phyloP scores from a whole-genome alignment of 1,140 invertebrate genomes.

The Trichomalopsis sarcophagae region DNA sequence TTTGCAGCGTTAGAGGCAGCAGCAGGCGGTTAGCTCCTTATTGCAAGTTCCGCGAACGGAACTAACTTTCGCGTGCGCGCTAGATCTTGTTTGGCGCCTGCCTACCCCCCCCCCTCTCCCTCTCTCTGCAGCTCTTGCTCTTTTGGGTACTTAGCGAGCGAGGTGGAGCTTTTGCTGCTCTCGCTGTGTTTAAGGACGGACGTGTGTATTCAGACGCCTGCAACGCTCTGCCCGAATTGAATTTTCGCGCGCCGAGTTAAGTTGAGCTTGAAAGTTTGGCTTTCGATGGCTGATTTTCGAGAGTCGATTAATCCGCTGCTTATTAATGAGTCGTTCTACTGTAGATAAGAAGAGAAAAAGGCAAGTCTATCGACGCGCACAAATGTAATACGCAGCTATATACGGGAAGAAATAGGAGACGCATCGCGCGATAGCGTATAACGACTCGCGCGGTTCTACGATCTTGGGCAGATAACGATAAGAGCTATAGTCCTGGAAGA shows the following conservation, averaged over 20 bases:
- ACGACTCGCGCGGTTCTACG: background rate
- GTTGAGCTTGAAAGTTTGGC: too few species aligned
- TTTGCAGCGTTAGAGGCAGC: background rate
- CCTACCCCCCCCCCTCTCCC: too few species aligned
- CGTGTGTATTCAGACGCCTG: background rate
- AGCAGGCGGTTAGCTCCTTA: slow-evolving; percentile 4
- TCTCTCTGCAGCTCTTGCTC: background rate
- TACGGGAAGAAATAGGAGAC: too few species aligned
- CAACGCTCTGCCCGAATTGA: background rate
- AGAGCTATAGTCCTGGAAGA: slow-evolving; percentile 29
- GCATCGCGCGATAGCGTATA: too few species aligned
- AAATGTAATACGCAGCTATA: too few species aligned
- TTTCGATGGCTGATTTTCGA: too few species aligned
- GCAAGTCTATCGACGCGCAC: too few species aligned
- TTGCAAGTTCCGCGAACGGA: background rate
- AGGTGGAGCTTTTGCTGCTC: background rate
- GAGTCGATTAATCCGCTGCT: too few species aligned
- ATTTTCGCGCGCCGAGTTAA: background rate
- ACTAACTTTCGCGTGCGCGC: background rate
- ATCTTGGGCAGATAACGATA: slow-evolving; percentile 1
- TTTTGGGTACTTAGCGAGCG: slow-evolving; percentile 39
- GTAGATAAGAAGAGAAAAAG: too few species aligned
- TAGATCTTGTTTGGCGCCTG: background rate
- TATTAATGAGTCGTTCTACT: too few species aligned
- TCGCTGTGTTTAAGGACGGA: background rate